Conservation (phyloP, 2,888 invertebrate genomes). For the Ferrisia virgata region DNA sequence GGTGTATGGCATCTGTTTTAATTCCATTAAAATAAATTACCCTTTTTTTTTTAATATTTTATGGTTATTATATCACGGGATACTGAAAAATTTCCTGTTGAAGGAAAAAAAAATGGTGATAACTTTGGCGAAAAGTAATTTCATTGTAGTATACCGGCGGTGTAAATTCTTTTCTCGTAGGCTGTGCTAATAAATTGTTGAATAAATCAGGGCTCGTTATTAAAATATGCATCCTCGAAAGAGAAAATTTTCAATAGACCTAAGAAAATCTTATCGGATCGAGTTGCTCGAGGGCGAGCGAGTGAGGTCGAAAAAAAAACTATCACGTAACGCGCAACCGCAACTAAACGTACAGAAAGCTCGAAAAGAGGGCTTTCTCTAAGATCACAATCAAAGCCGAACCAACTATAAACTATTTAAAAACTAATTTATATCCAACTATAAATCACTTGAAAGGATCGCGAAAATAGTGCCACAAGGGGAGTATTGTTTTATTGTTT, state of each 20-base stretch:
- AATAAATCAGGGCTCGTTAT: neutral
- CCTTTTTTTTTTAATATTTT: neutral
- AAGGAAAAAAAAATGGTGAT: neutral
- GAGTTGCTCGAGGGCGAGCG: neutral
- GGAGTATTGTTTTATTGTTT: slow-evolving; percentile 30
- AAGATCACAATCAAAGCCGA: slow-evolving; percentile 26
- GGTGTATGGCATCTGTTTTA: no score
- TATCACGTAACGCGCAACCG: neutral
- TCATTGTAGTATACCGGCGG: neutral
- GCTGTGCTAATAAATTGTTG: neutral
- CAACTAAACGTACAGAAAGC: neutral
- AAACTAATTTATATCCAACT: slow-evolving; percentile 27
- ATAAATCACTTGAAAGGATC: slow-evolving; percentile 21
- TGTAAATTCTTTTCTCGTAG: neutral
- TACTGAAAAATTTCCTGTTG: neutral
- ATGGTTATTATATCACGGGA: neutral
- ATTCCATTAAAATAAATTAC: neutral
- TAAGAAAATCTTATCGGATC: neutral
- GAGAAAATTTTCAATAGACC: neutral
- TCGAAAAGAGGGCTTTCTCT: neutral
- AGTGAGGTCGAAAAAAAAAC: no score
- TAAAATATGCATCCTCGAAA: neutral
- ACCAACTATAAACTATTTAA: slow-evolving; percentile 32
- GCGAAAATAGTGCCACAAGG: slow-evolving; percentile 20
- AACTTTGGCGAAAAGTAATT: neutral